phyloP scores from a whole-genome alignment of 1,140 invertebrate genomes.

The Carposina sasakii region DNA sequence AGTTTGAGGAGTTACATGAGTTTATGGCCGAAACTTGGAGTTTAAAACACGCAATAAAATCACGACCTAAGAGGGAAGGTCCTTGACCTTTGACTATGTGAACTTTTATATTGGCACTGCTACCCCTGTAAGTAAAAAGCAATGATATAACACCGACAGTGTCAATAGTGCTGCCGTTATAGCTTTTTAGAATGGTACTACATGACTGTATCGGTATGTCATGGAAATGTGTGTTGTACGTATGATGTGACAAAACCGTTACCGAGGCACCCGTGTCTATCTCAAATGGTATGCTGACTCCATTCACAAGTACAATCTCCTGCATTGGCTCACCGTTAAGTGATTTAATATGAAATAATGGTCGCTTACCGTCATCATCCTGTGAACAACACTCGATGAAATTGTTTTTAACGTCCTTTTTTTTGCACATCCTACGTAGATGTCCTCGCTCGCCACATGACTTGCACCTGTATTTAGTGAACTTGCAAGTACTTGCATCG shows the following conservation, averaged over 20 bases:
- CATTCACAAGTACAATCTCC: neutral
- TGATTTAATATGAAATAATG: neutral
- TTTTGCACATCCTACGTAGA: neutral
- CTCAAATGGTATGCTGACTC: neutral
- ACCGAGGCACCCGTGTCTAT: neutral
- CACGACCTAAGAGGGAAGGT: neutral
- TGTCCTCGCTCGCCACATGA: neutral
- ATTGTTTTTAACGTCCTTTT: neutral
- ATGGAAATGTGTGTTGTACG: neutral
- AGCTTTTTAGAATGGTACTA: neutral
- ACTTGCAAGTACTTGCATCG: neutral
- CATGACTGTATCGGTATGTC: neutral
- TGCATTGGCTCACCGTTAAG: neutral
- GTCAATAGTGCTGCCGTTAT: neutral
- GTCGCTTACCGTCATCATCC: neutral
- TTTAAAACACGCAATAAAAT: no score
- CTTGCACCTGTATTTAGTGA: neutral
- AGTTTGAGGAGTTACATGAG: no score
- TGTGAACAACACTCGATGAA: neutral
- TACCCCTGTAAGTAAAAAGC: neutral
- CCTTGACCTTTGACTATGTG: neutral
- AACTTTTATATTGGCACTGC: neutral
- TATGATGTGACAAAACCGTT: neutral
- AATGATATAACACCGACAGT: neutral
- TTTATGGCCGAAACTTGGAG: no score